Base-by-base conservation (phyloP, 2,888 invertebrate genomes). In the Lasioglossum pauxillum region DNA sequence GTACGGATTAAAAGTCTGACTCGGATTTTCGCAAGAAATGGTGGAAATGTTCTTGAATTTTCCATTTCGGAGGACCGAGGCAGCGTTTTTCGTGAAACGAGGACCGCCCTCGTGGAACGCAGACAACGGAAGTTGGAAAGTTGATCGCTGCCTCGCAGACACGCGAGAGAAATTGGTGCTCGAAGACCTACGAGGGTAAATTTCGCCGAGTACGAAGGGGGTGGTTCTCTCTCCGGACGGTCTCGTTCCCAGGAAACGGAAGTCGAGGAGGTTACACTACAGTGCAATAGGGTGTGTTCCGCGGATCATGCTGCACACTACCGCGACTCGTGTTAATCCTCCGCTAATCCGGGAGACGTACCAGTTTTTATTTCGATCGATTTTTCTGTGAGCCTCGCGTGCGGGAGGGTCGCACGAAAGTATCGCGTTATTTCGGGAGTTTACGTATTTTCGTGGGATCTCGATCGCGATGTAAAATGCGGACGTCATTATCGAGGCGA, bases 101-200 rank as follows among this genome's bases (percentile, higher is more conserved):
- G 8, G 8, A 31, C 7, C 35, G 35, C 31, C 35, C 60, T 31
- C 3, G 3, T 49, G 4, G 67, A 67, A 44, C 35, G 67, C 10
- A 67, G 46, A 67, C 49, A 67, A 19, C 14, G 53, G 14, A 60
- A 67, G n/a, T 77, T 67, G 23, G 44, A 67, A 77, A 64, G 77
- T 64, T 44, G 67, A 77, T 67, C 67, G n/a, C 14, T 19, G 76
- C 60, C 23, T 60, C 19, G 41, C 46, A 67, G 76, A 23, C 35
- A 23, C 64, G 35, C 76, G 67, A 67, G 46, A 35, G 72, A 53
- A 72, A 78, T 57, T 27, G 57, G 57, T n/a, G 60, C 41, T 78
- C 57, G 53, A 72, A 49, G 72, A 72, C 41, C 53, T 41, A 23
- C 23, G 41, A 31, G 41, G 72, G 41, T n/a, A 31, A 72, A 78